Base-by-base conservation (phyloP, 2,797 vertebrate species). In the Rhadinocentrus ornatus region DNA sequence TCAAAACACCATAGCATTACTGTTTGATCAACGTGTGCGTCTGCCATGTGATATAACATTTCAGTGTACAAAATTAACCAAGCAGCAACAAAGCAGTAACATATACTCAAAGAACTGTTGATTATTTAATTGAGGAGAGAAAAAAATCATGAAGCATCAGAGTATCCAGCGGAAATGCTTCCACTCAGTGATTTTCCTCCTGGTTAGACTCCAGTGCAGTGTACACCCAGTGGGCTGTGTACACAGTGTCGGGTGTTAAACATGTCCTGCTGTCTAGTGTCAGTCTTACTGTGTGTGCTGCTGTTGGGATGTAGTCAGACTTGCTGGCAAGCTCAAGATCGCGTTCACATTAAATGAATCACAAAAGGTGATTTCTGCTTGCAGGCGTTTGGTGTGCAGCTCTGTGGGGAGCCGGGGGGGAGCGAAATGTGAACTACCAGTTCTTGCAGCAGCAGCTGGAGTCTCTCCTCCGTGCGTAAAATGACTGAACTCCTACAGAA, bases 401-500 rank as follows among this genome's bases (percentile, higher is more conserved):
- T 76, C 81, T 62, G 83, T 53, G 69, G 76, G 77, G 75, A 80
- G 77, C 52, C 39, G 5, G 8, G 7, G 68, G 13, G 75, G 61
- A 60, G 62, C 35, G 54, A 83, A 22, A 84, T 91, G 91, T 89
- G 88, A 91, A 89, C 81, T 87, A 83, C 90, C 90, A 78, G 77
- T 83, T 89, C 86, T 79, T 89, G 87, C 73, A 79, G 73, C 77
- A 91, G 92, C 93, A 94, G 95, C 94, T 93, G 95, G 95, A 95
- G 93, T 93, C 91, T 95, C 60, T 69, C 92, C 91, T 93, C 94
- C 94, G 93, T 58, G 93, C 94, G 94, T 95, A 93, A 95, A 95
- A 96, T 95, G 93, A 94, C 89, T 93, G 92, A 93, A 92, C 89
- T 89, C 75, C 68, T 68, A 81, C 85, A 93, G 93, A 95, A 96